Evolutionary conservation across 2,113 vertebrate species (phyloP), one percentile per base, ranked within the genome.

Genomic region (Oreochromis tanganicae): DNA sequence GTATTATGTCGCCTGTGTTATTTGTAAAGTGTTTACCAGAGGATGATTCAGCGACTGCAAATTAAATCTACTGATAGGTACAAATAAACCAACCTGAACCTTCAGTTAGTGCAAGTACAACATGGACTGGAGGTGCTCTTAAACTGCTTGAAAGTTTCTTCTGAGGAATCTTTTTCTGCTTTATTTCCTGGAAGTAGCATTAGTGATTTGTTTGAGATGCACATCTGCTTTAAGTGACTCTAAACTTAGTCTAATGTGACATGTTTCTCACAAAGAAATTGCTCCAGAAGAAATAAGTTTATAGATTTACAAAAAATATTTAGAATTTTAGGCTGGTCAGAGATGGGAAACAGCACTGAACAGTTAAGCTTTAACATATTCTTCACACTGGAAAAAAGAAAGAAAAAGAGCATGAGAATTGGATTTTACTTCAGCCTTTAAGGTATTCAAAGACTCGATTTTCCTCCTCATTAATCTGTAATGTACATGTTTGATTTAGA

Each of bases 171-270:
- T 14, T 3, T 38, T 54, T 9, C 24, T 38, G 4, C 8, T 2
- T 81, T 32, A 83, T 56, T 50, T 80, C 14, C 41, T 57, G 54
- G 66, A 21, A 5, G 73, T 36, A 55, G 41, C 50, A 55, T 79
- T 68, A 50, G 41, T 57, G 52, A 43, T 43, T 85, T 85, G n/a
- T 83, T 86, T 90, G 29, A 85, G 84, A 87, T 17, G 32, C 41
- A 63, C 36, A 36, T 41, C 46, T 21, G 27, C 57, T 61, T 73
- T 83, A 63, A 7, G n/a, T 14, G 78, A 32, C 83, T 63, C 16
- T 56, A 73, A 84, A 91, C 17, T 46, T 46, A 82, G 17, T 83
- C 32, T 14, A 85, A 80, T 78, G 17, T 57, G 63, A 84, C 34
- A 38, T 56, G 80, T 56, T 78, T 79, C 75, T 59, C 78, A 52